phyloP scores from a whole-genome alignment of 2,888 invertebrate species.

The Drosophila sordidapex region DNA sequence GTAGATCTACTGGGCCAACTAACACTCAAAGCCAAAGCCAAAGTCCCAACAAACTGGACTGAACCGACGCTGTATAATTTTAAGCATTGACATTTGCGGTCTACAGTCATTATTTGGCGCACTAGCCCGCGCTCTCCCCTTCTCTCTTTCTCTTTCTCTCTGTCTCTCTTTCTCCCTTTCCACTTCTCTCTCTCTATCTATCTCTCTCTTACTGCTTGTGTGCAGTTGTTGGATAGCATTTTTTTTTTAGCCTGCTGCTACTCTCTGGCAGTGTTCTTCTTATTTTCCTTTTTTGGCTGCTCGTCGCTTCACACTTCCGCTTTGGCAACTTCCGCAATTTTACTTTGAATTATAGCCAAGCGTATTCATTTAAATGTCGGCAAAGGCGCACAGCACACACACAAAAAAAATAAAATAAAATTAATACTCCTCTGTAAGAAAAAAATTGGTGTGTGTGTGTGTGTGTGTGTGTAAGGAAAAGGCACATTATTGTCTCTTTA shows the following conservation, averaged over 20 bases:
- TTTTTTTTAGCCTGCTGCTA: slow-evolving; percentile 24
- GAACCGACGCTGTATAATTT: slow-evolving; percentile 72
- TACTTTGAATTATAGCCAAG: slow-evolving; percentile 80
- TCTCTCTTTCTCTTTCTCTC: slow-evolving; percentile 2
- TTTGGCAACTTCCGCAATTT: slow-evolving; percentile 80
- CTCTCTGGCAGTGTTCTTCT: slow-evolving; percentile 43
- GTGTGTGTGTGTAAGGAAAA: slow-evolving; percentile 18
- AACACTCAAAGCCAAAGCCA: slow-evolving; percentile 7
- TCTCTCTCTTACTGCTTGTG: slow-evolving; percentile 14
- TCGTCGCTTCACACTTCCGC: slow-evolving; percentile 78
- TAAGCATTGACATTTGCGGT: slow-evolving; percentile 80
- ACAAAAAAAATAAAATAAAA: slow-evolving; percentile 28
- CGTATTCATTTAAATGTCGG: slow-evolving; percentile 80
- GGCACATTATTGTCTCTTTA: slow-evolving; percentile 29
- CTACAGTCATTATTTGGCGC: slow-evolving; percentile 72
- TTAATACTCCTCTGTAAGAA: slow-evolving; percentile 55
- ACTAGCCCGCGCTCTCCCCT: slow-evolving; percentile 35
- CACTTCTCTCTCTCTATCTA: background rate
- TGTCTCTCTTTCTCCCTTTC: background rate
- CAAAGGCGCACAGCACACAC: slow-evolving; percentile 66
- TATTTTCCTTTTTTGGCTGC: slow-evolving; percentile 41
- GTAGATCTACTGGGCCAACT: background rate
- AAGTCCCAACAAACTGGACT: slow-evolving; percentile 38
- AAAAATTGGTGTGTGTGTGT: slow-evolving; percentile 27
- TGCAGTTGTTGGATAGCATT: slow-evolving; percentile 14